Conservation (phyloP, 1,140 invertebrate species). For the Vanessa tameamea region DNA sequence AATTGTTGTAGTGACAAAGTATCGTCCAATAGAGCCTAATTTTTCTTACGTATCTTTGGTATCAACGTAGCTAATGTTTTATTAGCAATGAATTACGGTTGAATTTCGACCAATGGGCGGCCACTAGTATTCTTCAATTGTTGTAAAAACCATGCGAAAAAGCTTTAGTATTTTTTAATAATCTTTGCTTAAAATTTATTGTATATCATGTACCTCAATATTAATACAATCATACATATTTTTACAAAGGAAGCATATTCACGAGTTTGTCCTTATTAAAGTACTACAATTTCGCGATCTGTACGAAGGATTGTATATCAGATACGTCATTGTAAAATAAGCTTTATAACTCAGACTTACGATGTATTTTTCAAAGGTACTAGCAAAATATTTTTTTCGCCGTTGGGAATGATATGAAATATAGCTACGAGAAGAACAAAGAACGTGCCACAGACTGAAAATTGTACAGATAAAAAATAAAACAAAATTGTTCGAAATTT, state of each 20-base stretch:
- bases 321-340: slow-evolving; percentile 14
- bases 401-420: slow-evolving; percentile 26
- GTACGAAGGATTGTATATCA: slow-evolving; percentile 1
- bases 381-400: slow-evolving; percentile 7
- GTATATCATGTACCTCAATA: not conserved
- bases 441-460: slow-evolving; percentile 26
- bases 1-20: too few relatives aligned
- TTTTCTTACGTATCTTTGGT: too few relatives aligned
- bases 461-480: slow-evolving; percentile 30
- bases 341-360: not conserved
- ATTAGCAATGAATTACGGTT: too few relatives aligned
- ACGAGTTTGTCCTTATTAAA: slow-evolving; percentile 28
- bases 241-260: slow-evolving; percentile 20
- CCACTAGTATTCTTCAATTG: too few relatives aligned
- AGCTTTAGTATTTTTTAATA: too few relatives aligned
- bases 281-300: slow-evolving; percentile 21
- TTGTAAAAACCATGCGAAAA: too few relatives aligned
- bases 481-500: slow-evolving; percentile 11
- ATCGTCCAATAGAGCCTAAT: too few relatives aligned
- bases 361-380: not conserved
- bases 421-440: slow-evolving; percentile 28
- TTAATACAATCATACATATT: slow-evolving; percentile 14
- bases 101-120: too few relatives aligned
- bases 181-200: not conserved
- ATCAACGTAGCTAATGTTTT: too few relatives aligned